phyloP scores from a whole-genome alignment of 2,888 invertebrate genomes.

The Oasisia sp. region DNA sequence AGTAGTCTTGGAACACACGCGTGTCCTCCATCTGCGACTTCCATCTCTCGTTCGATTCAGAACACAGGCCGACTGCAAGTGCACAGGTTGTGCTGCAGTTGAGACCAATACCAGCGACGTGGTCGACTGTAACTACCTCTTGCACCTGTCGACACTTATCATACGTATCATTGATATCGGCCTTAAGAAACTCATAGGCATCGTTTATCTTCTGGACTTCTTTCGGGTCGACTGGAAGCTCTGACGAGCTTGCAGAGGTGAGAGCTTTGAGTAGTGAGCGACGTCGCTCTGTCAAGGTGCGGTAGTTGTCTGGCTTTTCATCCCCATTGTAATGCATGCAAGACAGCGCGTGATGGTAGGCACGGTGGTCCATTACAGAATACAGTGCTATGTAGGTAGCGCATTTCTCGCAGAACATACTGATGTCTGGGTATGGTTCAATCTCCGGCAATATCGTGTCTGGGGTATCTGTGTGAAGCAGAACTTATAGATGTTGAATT shows the following conservation, averaged over 20 bases:
- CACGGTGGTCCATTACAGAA: slow-evolving; percentile 51
- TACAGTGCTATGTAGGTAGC: slow-evolving; percentile 49
- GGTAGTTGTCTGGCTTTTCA: slow-evolving; percentile 47
- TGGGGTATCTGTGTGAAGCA: slow-evolving; percentile 28
- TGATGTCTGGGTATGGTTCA: slow-evolving; percentile 35
- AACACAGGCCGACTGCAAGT: slow-evolving; percentile 46
- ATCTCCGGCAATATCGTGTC: slow-evolving; percentile 20
- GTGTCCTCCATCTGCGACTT: slow-evolving; percentile 62
- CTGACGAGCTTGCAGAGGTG: slow-evolving; percentile 36
- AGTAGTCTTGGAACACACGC: slow-evolving; percentile 57
- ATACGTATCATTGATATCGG: slow-evolving; percentile 56
- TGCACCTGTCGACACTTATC: slow-evolving; percentile 48
- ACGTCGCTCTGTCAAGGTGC: slow-evolving; percentile 50
- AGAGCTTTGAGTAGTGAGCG: slow-evolving; percentile 50
- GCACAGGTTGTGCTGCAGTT: slow-evolving; percentile 53
- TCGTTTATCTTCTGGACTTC: slow-evolving; percentile 49
- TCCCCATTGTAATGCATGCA: slow-evolving; percentile 42
- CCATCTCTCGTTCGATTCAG: slow-evolving; percentile 54
- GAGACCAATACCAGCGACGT: slow-evolving; percentile 51
- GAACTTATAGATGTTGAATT: not conserved
- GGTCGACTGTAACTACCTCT: slow-evolving; percentile 50
- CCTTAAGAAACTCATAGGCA: slow-evolving; percentile 59
- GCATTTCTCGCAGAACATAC: slow-evolving; percentile 52
- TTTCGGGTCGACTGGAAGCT: slow-evolving; percentile 44
- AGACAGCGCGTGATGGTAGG: slow-evolving; percentile 55